Percentiles rank a stretch among this genome's conserved stretches.
Conservation (phyloP, 2,888 invertebrate genomes). For the Noctua janthina region DNA sequence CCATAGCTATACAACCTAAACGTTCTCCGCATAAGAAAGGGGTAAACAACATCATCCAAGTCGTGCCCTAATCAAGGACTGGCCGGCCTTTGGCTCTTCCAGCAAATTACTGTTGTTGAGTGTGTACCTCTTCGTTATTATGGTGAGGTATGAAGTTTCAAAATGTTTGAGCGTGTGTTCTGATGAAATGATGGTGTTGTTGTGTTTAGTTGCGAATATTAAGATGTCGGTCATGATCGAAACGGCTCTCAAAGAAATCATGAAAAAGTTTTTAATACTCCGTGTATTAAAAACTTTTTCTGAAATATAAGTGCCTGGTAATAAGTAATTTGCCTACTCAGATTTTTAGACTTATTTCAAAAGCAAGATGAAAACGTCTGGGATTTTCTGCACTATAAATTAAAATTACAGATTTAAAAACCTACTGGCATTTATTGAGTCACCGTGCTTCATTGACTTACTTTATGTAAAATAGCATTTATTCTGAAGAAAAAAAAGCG, state of each 20-base stretch:
- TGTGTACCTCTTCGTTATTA: conserved; percentile 58
- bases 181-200: conserved; percentile 18
- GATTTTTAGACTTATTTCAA: neutral
- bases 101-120: conserved; percentile 79
- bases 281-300: too few relatives aligned
- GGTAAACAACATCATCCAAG: conserved; percentile 76
- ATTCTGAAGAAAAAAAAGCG: conserved; percentile 21
- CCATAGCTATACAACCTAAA: conserved; percentile 60
- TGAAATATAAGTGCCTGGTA: neutral
- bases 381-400: too few relatives aligned
- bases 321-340: neutral
- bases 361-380: accelerated
- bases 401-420: neutral
- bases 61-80: conserved; percentile 76
- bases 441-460: neutral
- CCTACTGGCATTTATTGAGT: too few relatives aligned
- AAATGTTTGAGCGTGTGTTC: conserved; percentile 42
- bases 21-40: conserved; percentile 58
- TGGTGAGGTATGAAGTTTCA: conserved; percentile 50
- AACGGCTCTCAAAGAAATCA: neutral
- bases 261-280: too few relatives aligned
- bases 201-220: conserved; percentile 54
- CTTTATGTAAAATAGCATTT: neutral
- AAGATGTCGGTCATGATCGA: conserved; percentile 5
- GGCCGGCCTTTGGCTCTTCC: conserved; percentile 68